Evolutionary conservation across 2,797 vertebrate species (phyloP), one percentile per base, ranked within the genome.

Genomic region (Ceyx erithaca): DNA sequence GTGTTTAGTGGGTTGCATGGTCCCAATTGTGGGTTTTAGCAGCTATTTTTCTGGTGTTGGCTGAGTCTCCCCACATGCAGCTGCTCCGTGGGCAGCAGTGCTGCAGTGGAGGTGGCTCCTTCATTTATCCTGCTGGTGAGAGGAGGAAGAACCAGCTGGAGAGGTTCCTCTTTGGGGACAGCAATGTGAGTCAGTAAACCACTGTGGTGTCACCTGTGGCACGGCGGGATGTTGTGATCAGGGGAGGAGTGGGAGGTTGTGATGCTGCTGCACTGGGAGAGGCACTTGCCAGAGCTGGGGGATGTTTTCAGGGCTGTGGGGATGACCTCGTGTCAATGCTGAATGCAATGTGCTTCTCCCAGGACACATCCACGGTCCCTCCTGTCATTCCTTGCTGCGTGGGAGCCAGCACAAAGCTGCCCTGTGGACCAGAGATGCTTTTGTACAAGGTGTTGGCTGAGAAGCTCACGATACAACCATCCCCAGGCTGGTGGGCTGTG

Each of bases 311-410:
- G 69, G n/a, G 48, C 16, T n/a, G 15, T 9, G 25, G 62, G 45
- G 37, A 33, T 28, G 17, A 14, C 23, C 12, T 11, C 12, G 31
- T 49, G 67, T 28, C 16, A 43, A 12, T 7, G 35, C 30, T 13
- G 45, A 26, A 48, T 3, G n/a, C 57, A 58, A 37, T 41, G 45
- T 33, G 14, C 30, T 59, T 14, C 20, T 71, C 45, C 62, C 48
- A 41, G 67, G 43, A 45, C 4, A 5, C 1, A 5, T 10, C 58
- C 46, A 1, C 0, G 2, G 3, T n/a, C 30, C 46, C 26, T 58
- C 48, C 23, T 4, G 20, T 54, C 30, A 7, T 54, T n/a, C 0
- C 1, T 7, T 9, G 28, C 6, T 5, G 25, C 0, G 1, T 19
- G 40, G 51, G 28, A 72, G n/a, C 46, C 26, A 8, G 49, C 72